phyloP scores from a whole-genome alignment of 2,113 vertebrate species.

The Alethe castanea region DNA sequence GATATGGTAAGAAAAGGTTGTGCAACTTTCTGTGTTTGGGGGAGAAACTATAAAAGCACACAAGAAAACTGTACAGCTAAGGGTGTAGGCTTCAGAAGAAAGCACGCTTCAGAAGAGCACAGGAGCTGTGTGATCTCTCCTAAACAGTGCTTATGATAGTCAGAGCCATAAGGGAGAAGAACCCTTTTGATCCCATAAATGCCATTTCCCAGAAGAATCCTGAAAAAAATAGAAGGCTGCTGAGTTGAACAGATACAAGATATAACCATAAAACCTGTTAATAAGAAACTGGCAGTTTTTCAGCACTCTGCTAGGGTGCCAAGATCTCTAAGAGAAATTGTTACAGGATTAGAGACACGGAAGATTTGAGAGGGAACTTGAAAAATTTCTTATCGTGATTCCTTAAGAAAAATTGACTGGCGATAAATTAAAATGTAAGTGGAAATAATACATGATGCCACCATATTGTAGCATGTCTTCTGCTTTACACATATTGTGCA shows the following conservation, averaged over 20 bases:
- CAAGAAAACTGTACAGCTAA: neutral
- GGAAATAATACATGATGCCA: neutral
- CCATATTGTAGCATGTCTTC: neutral
- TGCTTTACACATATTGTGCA: neutral
- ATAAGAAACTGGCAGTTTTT: neutral
- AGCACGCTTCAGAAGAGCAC: rapidly evolving
- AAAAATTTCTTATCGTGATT: neutral
- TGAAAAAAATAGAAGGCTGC: neutral
- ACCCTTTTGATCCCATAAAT: neutral
- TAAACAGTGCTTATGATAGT: neutral
- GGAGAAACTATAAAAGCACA: neutral
- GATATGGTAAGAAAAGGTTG: neutral
- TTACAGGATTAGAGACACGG: neutral
- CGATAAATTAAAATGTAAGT: constrained; percentile 4
- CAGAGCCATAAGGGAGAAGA: neutral
- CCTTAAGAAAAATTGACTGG: neutral
- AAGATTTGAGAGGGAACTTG: neutral
- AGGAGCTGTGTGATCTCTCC: neutral
- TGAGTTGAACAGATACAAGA: neutral
- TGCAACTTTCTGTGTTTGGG: neutral
- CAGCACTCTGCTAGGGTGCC: neutral
- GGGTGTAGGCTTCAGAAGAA: neutral
- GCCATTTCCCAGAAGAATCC: neutral
- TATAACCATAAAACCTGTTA: neutral
- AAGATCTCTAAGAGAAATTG: neutral